These are phyloP conservation scores for Drosophila nr. perissopoda DNA, from an alignment of 2,888 invertebrate genomes.

Conservation along the genomic window DNA sequence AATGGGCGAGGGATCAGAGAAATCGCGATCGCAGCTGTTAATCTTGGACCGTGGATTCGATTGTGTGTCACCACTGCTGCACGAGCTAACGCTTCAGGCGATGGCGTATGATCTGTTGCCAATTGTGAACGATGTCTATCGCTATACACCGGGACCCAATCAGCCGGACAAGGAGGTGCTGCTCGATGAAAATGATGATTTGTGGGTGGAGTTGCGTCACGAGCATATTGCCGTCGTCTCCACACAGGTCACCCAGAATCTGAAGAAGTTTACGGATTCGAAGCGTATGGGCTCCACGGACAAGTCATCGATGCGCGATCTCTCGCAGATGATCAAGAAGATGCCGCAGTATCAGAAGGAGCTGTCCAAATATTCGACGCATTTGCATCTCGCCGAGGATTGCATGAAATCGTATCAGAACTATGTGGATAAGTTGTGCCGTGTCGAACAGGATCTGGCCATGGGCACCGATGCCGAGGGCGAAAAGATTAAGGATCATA, in stretches of 20 bases:
- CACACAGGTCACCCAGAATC: constrained; percentile 98
- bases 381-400: constrained; percentile 98
- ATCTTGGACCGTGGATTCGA: constrained; percentile 99
- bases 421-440: constrained; percentile 97
- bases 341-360: constrained; percentile 99
- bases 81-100: constrained; percentile 98
- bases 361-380: constrained; percentile 98
- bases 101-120: constrained; percentile 99
- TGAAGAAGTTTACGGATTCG: constrained; percentile 98
- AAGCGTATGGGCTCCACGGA: constrained; percentile 94
- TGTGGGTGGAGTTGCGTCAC: constrained; percentile 98
- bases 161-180: constrained; percentile 96
- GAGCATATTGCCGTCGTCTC: constrained; percentile 99
- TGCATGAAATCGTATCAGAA: constrained; percentile 99
- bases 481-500: constrained; percentile 99
- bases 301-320: constrained; percentile 97
- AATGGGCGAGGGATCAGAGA: constrained; percentile 99
- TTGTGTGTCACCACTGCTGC: constrained; percentile 97
- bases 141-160: constrained; percentile 95
- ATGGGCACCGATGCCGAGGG: constrained; percentile 99
- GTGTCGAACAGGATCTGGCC: constrained; percentile 99
- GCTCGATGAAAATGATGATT: constrained; percentile 98
- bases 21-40: constrained; percentile 96
- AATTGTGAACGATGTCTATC: constrained; percentile 99
- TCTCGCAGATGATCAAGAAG: constrained; percentile 99